Base-by-base conservation (phyloP, 2,113 vertebrate species). In the Zeus faber region DNA sequence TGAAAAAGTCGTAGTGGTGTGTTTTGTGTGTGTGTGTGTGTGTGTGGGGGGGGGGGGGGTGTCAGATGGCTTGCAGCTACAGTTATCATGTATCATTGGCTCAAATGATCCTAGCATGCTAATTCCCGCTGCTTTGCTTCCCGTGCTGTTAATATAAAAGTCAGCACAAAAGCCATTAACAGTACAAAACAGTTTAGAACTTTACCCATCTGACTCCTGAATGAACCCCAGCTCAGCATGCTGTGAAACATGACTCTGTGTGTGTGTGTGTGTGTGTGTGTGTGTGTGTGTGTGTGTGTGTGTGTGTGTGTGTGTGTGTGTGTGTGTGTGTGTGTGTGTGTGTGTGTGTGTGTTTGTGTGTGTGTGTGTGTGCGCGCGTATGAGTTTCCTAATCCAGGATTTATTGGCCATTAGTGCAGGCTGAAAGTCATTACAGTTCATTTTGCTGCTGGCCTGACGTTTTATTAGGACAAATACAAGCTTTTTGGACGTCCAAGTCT, bases 361-460 rank as follows among this genome's bases (percentile, higher is more conserved):
- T 68, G 68, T 35, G 50, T 55, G 58, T 33, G 68, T 37, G 31
- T 40, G 63, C 65, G 65, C 72, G 75, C 60, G 72, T 58, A 35
- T 62, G 77, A 81, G 75, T 82, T 79, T 84, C 80, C 82, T 85
- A 88, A 88, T 87, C 81, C 80, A 87, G 82, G 88, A 91, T 90
- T 91, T 91, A 91, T 91, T 89, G 87, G 81, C 88, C 89, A 91
- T 91, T 91, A 91, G 89, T 89, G 84, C 86, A 90, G 87, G 80
- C 87, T 87, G 85, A 91, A 89, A 89, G 89, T 90, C 87, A 91
- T 91, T 91, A 89, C 85, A 88, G 89, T 90, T 91, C 86, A 90
- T 91, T 88, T 85, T 91, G 88, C 88, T 88, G 79, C 83, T 62
- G 83, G 87, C 86, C 85, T 91, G 89, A 90, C 87, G 73, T 90